Base-by-base conservation (phyloP, 2,888 invertebrate species). In the Mesorhabditis spiculigera region DNA sequence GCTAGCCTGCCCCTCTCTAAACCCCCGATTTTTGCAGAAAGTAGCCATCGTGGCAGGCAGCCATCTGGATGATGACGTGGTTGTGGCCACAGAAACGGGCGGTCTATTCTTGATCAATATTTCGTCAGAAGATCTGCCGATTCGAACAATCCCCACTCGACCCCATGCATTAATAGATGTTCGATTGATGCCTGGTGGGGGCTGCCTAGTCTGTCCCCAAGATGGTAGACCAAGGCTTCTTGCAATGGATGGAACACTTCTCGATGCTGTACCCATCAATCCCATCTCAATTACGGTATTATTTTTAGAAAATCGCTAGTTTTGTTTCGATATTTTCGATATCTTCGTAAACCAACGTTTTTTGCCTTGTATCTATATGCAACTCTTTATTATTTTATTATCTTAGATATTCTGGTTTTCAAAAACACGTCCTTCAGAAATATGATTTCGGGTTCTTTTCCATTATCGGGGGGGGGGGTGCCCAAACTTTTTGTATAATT, bases 221-320 rank as follows among this genome's bases (percentile, higher is more conserved):
- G 58, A 50, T 50, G 58, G 58, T 13, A n/a, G 10, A n/a, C 8
- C 58, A 50, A 50, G 58, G n/a, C 8, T 50, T 13, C 58, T 13
- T 50, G 8, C 58, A 50, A 50, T 50, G 8, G 58, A 50, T 50
- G 58, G 58, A 50, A 50, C 58, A 50, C 58, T 50, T 50, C n/a
- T 50, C 10, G 58, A 50, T 50, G 58, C 58, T 50, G 58, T 50
- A n/a, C 58, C 10, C 10, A 50, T 50, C n/a, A n/a, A 50, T 28
- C 28, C 28, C 28, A 28, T 28, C 28, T 28, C 28, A 28, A 28
- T 28, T 28, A 28, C 28, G 28, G 28, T 28, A 28, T 28, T 28
- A 28, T 28, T 28, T 28, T 28, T 28, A 28, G 28, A 28, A 50
- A 50, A 50, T 13, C 58, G n/a, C 58, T 50, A 13, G 3, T 10